A percentile compares a stretch with the other conserved stretches of the same genome.
Conservation (phyloP, 2,113 vertebrate genomes). For the Phrynosoma blainvillii region DNA sequence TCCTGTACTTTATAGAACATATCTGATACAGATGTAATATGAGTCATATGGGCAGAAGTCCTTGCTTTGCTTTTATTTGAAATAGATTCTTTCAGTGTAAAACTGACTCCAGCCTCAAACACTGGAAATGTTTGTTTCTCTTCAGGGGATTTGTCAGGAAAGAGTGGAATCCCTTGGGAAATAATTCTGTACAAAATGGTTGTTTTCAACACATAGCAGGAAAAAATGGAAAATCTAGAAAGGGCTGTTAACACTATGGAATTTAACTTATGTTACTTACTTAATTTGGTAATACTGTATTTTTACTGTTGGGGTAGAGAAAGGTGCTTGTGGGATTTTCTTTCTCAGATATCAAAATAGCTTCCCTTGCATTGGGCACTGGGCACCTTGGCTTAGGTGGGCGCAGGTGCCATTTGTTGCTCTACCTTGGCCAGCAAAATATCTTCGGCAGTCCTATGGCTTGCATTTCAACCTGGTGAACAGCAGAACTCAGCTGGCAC, state of each 20-base stretch:
- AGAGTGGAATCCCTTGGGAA: background rate
- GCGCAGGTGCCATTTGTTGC: no score
- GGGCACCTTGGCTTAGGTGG: no score
- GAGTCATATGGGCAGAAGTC: background rate
- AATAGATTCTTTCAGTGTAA: background rate
- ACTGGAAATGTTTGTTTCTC: conserved; percentile 29
- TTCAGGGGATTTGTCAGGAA: background rate
- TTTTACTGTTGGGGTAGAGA: no score
- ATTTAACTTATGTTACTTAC: no score
- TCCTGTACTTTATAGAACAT: background rate
- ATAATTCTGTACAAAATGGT: conserved; percentile 26
- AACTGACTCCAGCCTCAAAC: conserved; percentile 47
- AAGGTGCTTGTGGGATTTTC: no score
- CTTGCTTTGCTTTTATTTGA: rapidly evolving
- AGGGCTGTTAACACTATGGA: background rate
- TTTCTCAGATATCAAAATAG: no score
- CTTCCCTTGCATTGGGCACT: no score
- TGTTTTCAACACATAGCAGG: background rate
- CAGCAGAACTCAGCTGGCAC: no score
- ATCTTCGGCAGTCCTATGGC: no score
- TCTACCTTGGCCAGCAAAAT: no score
- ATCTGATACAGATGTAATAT: background rate
- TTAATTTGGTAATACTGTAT: no score
- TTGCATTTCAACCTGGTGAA: no score
- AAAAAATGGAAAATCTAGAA: background rate